Base-by-base conservation (phyloP, 2,113 vertebrate genomes). In the Rhombomys opimus region DNA sequence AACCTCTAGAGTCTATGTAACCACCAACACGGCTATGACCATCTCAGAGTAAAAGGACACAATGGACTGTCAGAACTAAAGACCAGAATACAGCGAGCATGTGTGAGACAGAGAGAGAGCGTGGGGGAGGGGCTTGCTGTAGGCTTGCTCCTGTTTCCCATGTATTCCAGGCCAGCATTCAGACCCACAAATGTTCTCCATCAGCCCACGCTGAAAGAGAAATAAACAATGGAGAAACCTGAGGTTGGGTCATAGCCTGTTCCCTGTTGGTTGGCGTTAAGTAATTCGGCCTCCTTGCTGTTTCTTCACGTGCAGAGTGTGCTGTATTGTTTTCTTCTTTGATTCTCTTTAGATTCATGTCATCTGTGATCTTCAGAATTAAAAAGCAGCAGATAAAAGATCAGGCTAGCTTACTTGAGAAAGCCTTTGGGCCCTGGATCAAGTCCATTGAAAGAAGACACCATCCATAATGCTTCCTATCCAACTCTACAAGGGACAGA, bases 281-380 rank as follows among this genome's bases (percentile, higher is more conserved):
- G 9, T 89, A 17, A 67, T 46, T 81, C 80, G 25, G 7, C 50
- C 68, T 92, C 38, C 68, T n/a, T 10, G 14, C n/a, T 87, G 20
- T 54, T 87, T 80, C 61, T 73, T 77, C 63, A 54, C 41, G 23
- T 65, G 3, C 18, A 15, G 59, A 80, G 17, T 61, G 7, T 22
- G 23, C 50, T 80, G 20, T 68, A 91, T 30, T 63, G 35, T 82
- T 91, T 85, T 94, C 15, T 70, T 46, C 22, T 94, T 78, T 76
- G 7, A 25, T 80, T 95, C 67, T 75, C 30, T 88, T 93, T 87
- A 80, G 57, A 50, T 77, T 82, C 38, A 73, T 52, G 76, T 22
- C 59, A 25, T 46, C 52, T 90, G 41, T 72, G 82, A 59, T 68
- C 65, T 97, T 95, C 59, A 91, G 27, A 95, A 93, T 81, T 81